Base-by-base conservation (phyloP, 2,888 invertebrate species). In the Drosophila anceps region DNA sequence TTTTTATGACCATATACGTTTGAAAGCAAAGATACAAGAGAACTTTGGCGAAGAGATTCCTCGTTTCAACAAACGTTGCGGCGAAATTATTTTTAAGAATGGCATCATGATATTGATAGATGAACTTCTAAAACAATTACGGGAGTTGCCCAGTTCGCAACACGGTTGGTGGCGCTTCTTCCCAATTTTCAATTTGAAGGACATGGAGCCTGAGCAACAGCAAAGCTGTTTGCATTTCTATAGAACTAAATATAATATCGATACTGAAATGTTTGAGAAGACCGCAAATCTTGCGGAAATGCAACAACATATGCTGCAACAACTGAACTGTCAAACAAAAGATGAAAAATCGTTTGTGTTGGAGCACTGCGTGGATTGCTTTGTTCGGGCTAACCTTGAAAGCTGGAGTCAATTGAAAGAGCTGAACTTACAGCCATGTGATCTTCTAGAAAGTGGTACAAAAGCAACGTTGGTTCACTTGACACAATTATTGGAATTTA, bases 101-200 rank as follows among this genome's bases (percentile, higher is more conserved):
- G 33, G 41, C 10, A 10, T 50, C 0, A n/a, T 18, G 13, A 0
- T 18, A 50, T 54, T 61, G 6, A 13, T 55, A 15, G 7, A 33
- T 20, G 59, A 33, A 10, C 60, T 91, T 29, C 39, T 60, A 27
- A 35, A 9, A 3, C 77, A 68, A 46, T 50, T 79, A 4, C 29
- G 35, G 7, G 20, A 29, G 6, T 46, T 85, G 55, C 83, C 51
- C n/a, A 76, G 55, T 31, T 39, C 59, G 4, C 51, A 66, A 5
- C 84, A 85, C 53, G 81, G 85, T 10, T 91, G 88, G 86, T 75
- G 90, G 64, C 79, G 83, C 3, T 63, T 84, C 9, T 51, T 76
- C 37, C 66, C 82, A 4, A 48, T 88, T 4, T 82, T 86, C 29
- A 4, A 46, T 0, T 9, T 60, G 2, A 4, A 15, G 0, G 44